These are phyloP conservation scores for Magallana gigas DNA, from an alignment of 1,140 invertebrate genomes.

Conservation along the genomic window DNA sequence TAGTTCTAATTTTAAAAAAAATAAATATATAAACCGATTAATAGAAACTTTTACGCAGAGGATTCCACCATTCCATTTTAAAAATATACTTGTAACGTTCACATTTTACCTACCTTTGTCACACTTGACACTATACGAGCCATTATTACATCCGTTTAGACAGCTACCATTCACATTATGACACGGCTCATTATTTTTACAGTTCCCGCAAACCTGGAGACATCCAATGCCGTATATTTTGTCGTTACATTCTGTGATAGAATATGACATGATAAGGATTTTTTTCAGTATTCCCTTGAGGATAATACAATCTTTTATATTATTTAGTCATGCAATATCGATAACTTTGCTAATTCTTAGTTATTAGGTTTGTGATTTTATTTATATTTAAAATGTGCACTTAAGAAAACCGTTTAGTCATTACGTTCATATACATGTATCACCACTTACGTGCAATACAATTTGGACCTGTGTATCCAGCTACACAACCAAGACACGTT, in stretches of 20 bases:
- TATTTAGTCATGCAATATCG: no score
- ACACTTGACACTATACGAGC: not conserved
- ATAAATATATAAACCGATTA: no score
- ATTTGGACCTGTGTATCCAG: not conserved
- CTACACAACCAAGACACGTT: not conserved
- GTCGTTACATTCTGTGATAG: not conserved
- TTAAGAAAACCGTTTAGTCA: no score
- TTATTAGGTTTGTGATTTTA: no score
- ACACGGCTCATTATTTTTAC: not conserved
- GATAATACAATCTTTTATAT: no score
- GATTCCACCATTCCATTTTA: no score
- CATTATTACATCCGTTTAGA: conserved; percentile 5
- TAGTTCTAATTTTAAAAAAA: no score
- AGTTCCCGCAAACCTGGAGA: not conserved
- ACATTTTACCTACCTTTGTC: not conserved
- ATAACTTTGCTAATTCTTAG: no score
- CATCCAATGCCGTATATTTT: not conserved
- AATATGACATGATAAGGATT: not conserved
- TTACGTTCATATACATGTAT: not conserved
- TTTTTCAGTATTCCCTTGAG: no score
- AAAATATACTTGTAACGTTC: no score
- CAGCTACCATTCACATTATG: conserved; percentile 3
- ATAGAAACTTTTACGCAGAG: no score
- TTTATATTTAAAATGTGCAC: no score
- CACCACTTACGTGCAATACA: not conserved